Base-by-base conservation (phyloP, 2,113 vertebrate species). In the Callionymus lyra region DNA sequence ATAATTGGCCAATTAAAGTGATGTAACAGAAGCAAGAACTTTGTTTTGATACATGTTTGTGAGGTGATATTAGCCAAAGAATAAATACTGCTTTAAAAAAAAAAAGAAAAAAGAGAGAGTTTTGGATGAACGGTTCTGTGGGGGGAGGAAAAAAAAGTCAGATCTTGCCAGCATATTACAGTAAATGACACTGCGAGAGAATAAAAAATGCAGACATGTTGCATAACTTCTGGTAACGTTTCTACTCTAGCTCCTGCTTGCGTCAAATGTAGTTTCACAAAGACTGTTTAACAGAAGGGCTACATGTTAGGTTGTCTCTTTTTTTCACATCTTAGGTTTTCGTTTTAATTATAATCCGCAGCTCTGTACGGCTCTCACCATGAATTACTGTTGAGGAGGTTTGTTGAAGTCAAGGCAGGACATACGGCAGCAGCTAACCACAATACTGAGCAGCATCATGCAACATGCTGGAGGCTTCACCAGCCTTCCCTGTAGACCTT, bases 161-260 rank as follows among this genome's bases (percentile, higher is more conserved):
- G 38, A 44, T 53, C 43, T 63, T 62, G 60, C 76, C 76, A 73
- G 61, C 32, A 16, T 54, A 68, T 79, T 79, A 77, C 74, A 60
- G 74, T 77, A 75, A 82, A 76, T 79, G 50, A 79, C 71, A 75
- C 57, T 55, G 65, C 54, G 66, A 34, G 58, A 49, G 65, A 64
- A 63, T 66, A 63, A 66, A 68, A 76, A 70, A 60, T 38, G 47
- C 63, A 76, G 76, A 68, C 65, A 33, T 50, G 74, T 79, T 79
- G 56, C 45, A 70, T 77, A 82, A 82, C 72, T 79, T 82, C 74
- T 77, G 76, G 72, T 75, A 72, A 72, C 47, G 27, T 64, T 72
- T 38, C 45, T 44, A 17, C 47, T 69, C 57, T 17, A 54, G 59
- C 59, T 61, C 50, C 59, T 53, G 53, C 41, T 56, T 63, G 37